A percentile compares a stretch with the other conserved stretches of the same genome.
Conservation (phyloP, 2,888 invertebrate species). For the Orthonevra nobilis region DNA sequence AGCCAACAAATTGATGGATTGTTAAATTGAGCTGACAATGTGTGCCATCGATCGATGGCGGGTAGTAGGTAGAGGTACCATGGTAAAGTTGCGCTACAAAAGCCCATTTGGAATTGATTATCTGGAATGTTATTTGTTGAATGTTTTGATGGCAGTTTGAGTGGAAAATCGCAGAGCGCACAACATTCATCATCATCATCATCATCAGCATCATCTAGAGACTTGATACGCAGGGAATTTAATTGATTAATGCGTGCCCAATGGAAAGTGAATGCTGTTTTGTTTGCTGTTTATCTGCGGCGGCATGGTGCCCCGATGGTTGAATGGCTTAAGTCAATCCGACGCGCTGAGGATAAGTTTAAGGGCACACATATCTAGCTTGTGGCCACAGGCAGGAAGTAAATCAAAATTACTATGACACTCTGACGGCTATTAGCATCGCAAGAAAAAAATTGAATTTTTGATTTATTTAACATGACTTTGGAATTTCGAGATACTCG, state of each 20-base stretch:
- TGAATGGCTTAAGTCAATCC: too few relatives aligned
- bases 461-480: too few relatives aligned
- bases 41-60: slow-evolving; percentile 33
- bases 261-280: slow-evolving; percentile 17
- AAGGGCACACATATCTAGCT: too few relatives aligned
- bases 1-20: slow-evolving; percentile 61
- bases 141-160: slow-evolving; percentile 11
- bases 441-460: too few relatives aligned
- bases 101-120: slow-evolving; percentile 46
- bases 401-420: too few relatives aligned
- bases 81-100: slow-evolving; percentile 45
- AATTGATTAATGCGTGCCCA: slow-evolving; percentile 8
- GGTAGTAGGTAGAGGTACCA: background rate
- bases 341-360: too few relatives aligned
- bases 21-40: slow-evolving; percentile 67
- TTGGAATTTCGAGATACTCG: too few relatives aligned
- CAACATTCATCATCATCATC: slow-evolving; percentile 12
- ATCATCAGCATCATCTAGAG: background rate
- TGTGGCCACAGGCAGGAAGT: too few relatives aligned
- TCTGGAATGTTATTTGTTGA: slow-evolving; percentile 21
- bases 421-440: too few relatives aligned
- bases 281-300: too few relatives aligned
- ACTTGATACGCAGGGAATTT: background rate
- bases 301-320: too few relatives aligned
- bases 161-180: slow-evolving; percentile 42